These are phyloP conservation scores for Chaetops frenatus DNA, from an alignment of 2,113 vertebrate species.

Conservation along the genomic window DNA sequence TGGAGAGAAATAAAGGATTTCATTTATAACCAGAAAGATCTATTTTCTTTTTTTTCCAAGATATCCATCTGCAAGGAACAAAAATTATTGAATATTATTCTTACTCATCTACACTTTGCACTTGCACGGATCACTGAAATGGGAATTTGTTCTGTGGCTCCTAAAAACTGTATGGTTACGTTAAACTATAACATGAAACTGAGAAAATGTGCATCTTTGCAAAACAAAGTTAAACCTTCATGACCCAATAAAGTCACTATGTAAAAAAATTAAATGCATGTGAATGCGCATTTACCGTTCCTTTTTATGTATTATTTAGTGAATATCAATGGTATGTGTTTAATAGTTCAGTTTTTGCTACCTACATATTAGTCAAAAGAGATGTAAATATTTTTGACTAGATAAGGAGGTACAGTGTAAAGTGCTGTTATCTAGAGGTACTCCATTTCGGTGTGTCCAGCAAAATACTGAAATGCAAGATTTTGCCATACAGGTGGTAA, in stretches of 20 bases:
- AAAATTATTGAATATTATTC: neutral
- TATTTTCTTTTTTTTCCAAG: constrained; percentile 4
- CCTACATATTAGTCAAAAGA: constrained; percentile 76
- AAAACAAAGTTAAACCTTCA: constrained; percentile 43
- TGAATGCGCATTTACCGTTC: constrained; percentile 80
- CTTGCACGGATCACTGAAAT: constrained; percentile 52
- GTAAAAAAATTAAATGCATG: constrained; percentile 83
- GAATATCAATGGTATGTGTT: constrained; percentile 82
- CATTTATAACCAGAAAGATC: neutral
- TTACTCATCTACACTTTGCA: constrained; percentile 26
- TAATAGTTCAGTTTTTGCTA: constrained; percentile 80
- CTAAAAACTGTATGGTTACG: neutral
- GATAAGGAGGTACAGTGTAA: constrained; percentile 74
- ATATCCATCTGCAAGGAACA: neutral
- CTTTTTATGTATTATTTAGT: constrained; percentile 79
- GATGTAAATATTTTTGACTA: constrained; percentile 84
- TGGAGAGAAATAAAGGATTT: constrained; percentile 31
- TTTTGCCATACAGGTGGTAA: constrained; percentile 46
- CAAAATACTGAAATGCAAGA: constrained; percentile 58
- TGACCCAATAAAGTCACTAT: constrained; percentile 65
- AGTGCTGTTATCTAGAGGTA: constrained; percentile 73
- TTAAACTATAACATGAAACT: constrained; percentile 7
- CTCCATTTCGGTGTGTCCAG: constrained; percentile 63
- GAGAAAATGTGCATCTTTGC: constrained; percentile 10
- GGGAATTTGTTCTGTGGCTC: constrained; percentile 21